Evolutionary conservation across 2,888 invertebrate species (phyloP).

Genomic region (Meliscaeva auricollis): DNA sequence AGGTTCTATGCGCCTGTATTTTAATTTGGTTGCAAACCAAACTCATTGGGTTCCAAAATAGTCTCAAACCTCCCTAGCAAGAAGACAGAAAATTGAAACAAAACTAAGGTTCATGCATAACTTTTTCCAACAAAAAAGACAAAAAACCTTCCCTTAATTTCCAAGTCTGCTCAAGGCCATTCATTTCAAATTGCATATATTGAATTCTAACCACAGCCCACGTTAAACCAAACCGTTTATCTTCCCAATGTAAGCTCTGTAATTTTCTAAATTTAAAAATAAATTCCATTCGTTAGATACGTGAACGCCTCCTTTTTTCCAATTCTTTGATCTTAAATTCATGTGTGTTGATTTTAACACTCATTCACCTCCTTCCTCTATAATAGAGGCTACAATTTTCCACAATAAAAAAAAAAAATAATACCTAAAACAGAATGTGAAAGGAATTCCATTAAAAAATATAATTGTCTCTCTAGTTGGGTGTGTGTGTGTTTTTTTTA

Average conservation of each 20-base stretch:
- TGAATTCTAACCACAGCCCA: background rate
- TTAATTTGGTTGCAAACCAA: too few species aligned
- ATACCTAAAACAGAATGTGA: conserved; percentile 53
- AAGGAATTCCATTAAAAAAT: conserved; percentile 66
- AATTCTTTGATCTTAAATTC: conserved; percentile 70
- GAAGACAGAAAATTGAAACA: too few species aligned
- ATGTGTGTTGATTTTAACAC: conserved; percentile 72
- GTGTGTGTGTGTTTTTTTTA: background rate
- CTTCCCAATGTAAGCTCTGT: conserved; percentile 39
- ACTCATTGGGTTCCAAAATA: too few species aligned
- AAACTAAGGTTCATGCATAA: too few species aligned
- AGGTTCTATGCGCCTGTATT: too few species aligned
- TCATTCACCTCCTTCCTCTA: conserved; percentile 16
- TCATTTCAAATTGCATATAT: background rate
- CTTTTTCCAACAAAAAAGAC: too few species aligned
- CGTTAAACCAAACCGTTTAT: conserved; percentile 39
- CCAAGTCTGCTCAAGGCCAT: conserved; percentile 10
- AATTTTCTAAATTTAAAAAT: conserved; percentile 69
- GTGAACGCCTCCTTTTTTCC: conserved; percentile 48
- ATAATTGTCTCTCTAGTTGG: conserved; percentile 59
- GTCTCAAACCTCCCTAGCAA: too few species aligned
- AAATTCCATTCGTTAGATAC: conserved; percentile 32
- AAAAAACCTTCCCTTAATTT: background rate
- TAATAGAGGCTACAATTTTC: background rate
- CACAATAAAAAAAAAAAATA: conserved; percentile 8